Evolutionary conservation across 1,140 invertebrate species (phyloP).

Genomic region (Aleiodes sp.): DNA sequence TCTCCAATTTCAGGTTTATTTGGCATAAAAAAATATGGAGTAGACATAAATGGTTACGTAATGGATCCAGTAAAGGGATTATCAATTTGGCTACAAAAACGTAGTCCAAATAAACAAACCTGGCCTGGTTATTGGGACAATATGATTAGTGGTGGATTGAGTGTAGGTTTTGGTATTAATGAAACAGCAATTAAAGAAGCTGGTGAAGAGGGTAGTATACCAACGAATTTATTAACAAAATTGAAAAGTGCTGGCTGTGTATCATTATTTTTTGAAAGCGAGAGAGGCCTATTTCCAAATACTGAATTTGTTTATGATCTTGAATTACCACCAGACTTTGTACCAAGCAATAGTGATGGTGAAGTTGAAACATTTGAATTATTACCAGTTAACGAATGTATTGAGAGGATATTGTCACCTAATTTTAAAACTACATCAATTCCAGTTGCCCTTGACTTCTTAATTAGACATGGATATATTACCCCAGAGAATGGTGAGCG

Average conservation of each 20-base stretch:
- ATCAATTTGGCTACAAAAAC: conserved; percentile 92
- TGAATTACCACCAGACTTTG: conserved; percentile 88
- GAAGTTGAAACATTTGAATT: conserved; percentile 92
- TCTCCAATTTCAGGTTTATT: conserved; percentile 73
- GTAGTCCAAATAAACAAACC: conserved; percentile 90
- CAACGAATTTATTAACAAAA: conserved; percentile 76
- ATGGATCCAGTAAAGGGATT: conserved; percentile 83
- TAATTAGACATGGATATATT: conserved; percentile 89
- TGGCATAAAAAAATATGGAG: conserved; percentile 92
- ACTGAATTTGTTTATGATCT: conserved; percentile 96
- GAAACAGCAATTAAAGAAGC: conserved; percentile 94
- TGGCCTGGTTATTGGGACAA: conserved; percentile 96
- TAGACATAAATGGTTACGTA: conserved; percentile 94
- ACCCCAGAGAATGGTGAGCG: conserved; percentile 86
- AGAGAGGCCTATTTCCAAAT: conserved; percentile 91
- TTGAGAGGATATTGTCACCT: conserved; percentile 80
- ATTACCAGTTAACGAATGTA: conserved; percentile 79
- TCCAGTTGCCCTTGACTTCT: conserved; percentile 89
- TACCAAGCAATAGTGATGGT: conserved; percentile 89
- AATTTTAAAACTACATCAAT: conserved; percentile 94
- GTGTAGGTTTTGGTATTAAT: conserved; percentile 84
- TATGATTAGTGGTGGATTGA: conserved; percentile 92
- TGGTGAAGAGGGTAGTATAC: conserved; percentile 91
- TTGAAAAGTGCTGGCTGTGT: conserved; percentile 84
- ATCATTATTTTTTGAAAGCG: conserved; percentile 91